Conservation (phyloP, 1,140 invertebrate species). For the Bathynomus jamesi region DNA sequence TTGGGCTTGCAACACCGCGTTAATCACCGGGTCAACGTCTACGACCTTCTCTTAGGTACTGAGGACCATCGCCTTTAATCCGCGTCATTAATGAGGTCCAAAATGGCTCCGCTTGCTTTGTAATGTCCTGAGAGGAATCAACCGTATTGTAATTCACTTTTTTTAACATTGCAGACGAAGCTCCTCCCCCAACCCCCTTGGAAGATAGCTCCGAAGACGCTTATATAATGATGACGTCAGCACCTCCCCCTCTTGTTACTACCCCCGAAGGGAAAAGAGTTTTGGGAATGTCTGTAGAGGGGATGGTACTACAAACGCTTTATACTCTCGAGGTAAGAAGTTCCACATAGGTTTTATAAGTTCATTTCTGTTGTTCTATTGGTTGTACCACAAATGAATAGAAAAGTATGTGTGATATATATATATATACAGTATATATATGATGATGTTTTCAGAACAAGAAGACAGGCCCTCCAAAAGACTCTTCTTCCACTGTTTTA, state of each 20-base stretch:
- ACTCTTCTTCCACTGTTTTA: neutral
- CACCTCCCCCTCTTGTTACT: slow-evolving; percentile 43
- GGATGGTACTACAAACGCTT: slow-evolving; percentile 46
- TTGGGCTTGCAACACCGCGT: slow-evolving; percentile 47
- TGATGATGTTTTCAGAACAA: slow-evolving; percentile 6
- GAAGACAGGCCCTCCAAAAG: slow-evolving; percentile 3
- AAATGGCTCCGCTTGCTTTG: no score
- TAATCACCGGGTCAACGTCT: slow-evolving; percentile 45
- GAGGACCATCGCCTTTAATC: no score
- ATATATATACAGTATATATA: no score
- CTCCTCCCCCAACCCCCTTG: slow-evolving; percentile 36
- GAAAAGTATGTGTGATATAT: no score
- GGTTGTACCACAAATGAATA: no score
- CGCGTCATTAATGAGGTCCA: no score
- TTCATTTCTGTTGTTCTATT: no score
- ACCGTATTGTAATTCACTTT: neutral
- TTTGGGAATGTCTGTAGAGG: slow-evolving; percentile 48
- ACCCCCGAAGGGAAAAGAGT: slow-evolving; percentile 37
- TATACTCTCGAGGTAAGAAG: slow-evolving; percentile 46
- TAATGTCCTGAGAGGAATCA: no score
- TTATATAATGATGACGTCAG: slow-evolving; percentile 49
- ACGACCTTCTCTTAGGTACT: slow-evolving; percentile 43
- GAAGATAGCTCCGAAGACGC: slow-evolving; percentile 44
- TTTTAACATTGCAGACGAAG: slow-evolving; percentile 40
- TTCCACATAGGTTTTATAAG: no score